A percentile compares a stretch with the other conserved stretches of the same genome.
Evolutionary conservation across 2,888 invertebrate species (phyloP).

Genomic region (Macrophya alboannulata): DNA sequence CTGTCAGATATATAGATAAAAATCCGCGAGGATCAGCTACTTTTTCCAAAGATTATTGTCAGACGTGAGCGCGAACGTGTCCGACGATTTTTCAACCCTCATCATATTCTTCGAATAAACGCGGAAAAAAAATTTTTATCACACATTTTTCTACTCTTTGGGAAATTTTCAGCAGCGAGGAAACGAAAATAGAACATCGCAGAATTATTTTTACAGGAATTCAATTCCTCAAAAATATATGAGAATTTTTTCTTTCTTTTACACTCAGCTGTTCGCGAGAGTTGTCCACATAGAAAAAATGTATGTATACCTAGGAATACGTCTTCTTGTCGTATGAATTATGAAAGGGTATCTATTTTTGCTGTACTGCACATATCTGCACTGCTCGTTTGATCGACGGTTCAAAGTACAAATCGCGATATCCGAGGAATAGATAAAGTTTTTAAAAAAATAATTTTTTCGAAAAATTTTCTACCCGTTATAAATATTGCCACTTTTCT

Average conservation of each 20-base stretch:
- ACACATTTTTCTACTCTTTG: not conserved
- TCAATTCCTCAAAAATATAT: not conserved
- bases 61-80: not conserved
- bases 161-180: not conserved
- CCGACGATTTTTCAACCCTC: conserved; percentile 1
- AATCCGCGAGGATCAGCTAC: conserved; percentile 17
- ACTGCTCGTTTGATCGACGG: not conserved
- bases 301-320: not conserved
- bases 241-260: not conserved
- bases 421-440: not conserved
- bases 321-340: not conserved
- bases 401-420: not conserved
- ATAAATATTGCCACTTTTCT: not conserved
- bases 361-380: not conserved
- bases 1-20: not conserved
- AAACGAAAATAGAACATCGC: not conserved
- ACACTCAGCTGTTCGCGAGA: not conserved
- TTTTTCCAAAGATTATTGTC: not conserved
- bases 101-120: not conserved
- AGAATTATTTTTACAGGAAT: not conserved
- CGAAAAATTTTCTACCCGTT: not conserved
- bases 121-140: not conserved
- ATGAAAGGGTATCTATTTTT: not conserved
- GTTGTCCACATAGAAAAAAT: not conserved
- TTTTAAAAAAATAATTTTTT: not conserved